phyloP scores from a whole-genome alignment of 2,113 vertebrate species.

The Heterochromis multidens region DNA sequence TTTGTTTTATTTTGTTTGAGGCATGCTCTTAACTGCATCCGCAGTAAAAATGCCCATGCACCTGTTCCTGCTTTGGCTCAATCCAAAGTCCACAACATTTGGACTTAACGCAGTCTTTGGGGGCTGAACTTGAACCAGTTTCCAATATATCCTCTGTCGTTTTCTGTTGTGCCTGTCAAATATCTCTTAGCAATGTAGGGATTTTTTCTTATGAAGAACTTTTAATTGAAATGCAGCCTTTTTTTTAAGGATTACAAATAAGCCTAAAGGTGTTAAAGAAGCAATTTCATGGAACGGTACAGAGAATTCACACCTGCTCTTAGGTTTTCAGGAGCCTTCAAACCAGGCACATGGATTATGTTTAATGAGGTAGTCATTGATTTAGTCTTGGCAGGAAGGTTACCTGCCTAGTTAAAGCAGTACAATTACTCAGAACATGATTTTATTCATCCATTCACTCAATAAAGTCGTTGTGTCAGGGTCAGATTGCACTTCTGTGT shows the following conservation, averaged over 20 bases:
- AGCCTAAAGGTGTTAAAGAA: constrained; percentile 12
- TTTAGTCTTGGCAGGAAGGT: constrained; percentile 28
- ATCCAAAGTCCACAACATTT: constrained; percentile 52
- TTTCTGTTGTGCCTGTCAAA: neutral
- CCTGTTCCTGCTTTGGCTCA: constrained; percentile 60
- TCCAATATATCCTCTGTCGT: neutral
- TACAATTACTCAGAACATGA: neutral
- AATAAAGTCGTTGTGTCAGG: neutral
- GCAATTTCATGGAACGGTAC: neutral
- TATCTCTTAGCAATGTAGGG: neutral
- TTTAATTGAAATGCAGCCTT: constrained; percentile 1
- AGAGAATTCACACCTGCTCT: neutral
- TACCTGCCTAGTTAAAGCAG: neutral
- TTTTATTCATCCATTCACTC: neutral
- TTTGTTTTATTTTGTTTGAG: constrained; percentile 25
- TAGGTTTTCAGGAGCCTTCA: constrained; percentile 5
- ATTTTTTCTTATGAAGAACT: neutral
- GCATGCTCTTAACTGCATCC: neutral
- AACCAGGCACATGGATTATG: constrained; percentile 8
- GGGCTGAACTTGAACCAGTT: constrained; percentile 22
- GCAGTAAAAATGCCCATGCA: constrained; percentile 36
- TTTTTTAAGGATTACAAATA: neutral
- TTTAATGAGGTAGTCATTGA: constrained; percentile 38
- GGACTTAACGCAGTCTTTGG: neutral
- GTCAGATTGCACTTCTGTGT: neutral